Base-by-base conservation (phyloP, 2,113 vertebrate genomes). In the Bufo bufo region DNA sequence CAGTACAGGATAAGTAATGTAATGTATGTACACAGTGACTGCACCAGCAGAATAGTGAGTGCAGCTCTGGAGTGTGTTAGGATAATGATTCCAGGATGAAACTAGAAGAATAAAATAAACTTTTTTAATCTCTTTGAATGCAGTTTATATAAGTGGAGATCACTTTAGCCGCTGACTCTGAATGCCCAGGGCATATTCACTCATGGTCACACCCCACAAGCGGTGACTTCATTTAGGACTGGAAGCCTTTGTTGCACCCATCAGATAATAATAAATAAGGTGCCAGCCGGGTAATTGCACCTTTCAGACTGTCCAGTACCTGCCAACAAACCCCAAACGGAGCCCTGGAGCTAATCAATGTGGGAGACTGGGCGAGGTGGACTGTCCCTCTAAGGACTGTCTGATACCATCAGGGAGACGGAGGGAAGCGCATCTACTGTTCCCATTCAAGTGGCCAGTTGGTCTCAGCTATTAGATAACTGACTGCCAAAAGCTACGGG, bases 241-340 rank as follows among this genome's bases (percentile, higher is more conserved):
- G 3, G 14, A 11, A 8, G 45, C 61, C 61, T 45, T 23, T 23
- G 81, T 19, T 66, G 43, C 43, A 13, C 45, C 7, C 61, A 33
- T 83, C 61, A 83, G 43, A 66, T 83, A 16, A 52, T 6, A 13
- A 4, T 49, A 45, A 13, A 4, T 49, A 45, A 33, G 82, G 82
- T 63, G 61, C 47, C 63, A 23, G 82, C 1, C 63, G 7, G 19
- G 82, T 83, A 83, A 66, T 83, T 83, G 13, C 63, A 69, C 65
- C 58, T 69, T 74, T 50, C 61, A 66, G 19, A 65, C 11, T 5
- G 20, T 49, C 4, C 61, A 49, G 19, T n/a, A 83, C 5, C 80
- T 65, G 61, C 47, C 59, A 23, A 19, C 8, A 82, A 49, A 49
- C n/a, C 50, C 45, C 52, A 50, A 83, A 14, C 45, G 1, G 61